These are phyloP conservation scores for Apamea sordens DNA, from an alignment of 2,888 invertebrate species.

Conservation along the genomic window DNA sequence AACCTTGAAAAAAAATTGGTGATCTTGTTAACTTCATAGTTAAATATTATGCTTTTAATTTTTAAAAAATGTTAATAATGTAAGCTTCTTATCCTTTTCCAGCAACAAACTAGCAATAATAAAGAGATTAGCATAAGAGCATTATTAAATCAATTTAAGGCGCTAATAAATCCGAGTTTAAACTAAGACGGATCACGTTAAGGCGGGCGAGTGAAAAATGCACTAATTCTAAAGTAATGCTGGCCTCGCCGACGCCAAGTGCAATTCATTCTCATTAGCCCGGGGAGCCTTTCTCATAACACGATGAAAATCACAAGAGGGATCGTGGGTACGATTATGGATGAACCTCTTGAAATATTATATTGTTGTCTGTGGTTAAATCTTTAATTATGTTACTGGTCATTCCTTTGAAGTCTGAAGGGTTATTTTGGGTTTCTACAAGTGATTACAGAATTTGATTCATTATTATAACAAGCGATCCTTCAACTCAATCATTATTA, in stretches of 20 bases:
- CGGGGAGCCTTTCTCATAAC: conserved; percentile 82
- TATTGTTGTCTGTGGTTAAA: conserved; percentile 39
- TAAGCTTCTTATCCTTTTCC: conserved; percentile 3
- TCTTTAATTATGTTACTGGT: conserved; percentile 19
- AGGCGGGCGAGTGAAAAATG: conserved; percentile 84
- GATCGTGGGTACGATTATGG: conserved; percentile 49
- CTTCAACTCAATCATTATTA: not conserved
- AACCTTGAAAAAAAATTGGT: not conserved
- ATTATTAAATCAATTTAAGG: conserved; percentile 76
- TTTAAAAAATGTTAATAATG: not conserved
- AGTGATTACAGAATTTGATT: conserved; percentile 19
- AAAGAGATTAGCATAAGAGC: not conserved
- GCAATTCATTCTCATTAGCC: conserved; percentile 89
- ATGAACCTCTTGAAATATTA: conserved; percentile 55
- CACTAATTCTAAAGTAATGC: conserved; percentile 84
- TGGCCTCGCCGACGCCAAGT: conserved; percentile 75
- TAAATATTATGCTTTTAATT: too few relatives aligned
- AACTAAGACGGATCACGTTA: conserved; percentile 83
- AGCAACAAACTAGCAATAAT: conserved; percentile 10
- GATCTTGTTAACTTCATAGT: not conserved
- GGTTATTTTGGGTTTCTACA: conserved; percentile 2
- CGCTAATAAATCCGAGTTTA: conserved; percentile 80
- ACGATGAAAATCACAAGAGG: conserved; percentile 75
- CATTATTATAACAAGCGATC: conserved; percentile 6
- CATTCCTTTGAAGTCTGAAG: conserved; percentile 40